Conservation (phyloP, 92 coral and sea anemone species). For the Phenganax marumi region DNA sequence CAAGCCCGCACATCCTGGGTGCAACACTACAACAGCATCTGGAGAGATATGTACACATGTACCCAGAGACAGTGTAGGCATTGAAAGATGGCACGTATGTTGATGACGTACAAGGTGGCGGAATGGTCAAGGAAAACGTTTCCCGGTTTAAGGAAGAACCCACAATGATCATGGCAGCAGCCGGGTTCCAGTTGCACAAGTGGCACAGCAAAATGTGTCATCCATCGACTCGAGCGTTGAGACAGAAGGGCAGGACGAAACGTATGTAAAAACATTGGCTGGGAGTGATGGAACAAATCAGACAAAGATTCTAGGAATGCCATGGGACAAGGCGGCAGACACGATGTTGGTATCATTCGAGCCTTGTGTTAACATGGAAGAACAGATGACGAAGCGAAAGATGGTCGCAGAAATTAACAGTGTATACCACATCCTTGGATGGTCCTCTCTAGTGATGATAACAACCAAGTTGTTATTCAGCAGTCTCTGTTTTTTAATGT, state of each 20-base stretch:
- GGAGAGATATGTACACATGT: conserved; percentile 24
- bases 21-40: conserved; percentile 58
- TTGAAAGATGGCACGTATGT: conserved; percentile 61
- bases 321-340: too few species aligned
- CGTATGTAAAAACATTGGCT: conserved; percentile 50
- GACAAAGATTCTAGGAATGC: too few species aligned
- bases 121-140: too few species aligned
- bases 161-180: conserved; percentile 48
- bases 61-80: conserved; percentile 45
- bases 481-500: neutral
- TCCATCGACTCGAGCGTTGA: conserved; percentile 55
- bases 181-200: conserved; percentile 36
- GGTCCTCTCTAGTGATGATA: conserved; percentile 57
- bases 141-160: conserved; percentile 57
- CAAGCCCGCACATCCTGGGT: too few species aligned
- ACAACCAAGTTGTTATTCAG: conserved; percentile 48
- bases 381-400: conserved; percentile 55
- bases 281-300: conserved; percentile 36
- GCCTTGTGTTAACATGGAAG: conserved; percentile 13
- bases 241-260: too few species aligned
- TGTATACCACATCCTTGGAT: too few species aligned
- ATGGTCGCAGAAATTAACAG: conserved; percentile 59
- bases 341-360: too few species aligned
- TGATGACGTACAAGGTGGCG: conserved; percentile 66
- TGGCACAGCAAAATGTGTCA: neutral